Percentiles rank a stretch among this genome's conserved stretches.
These are phyloP conservation scores for Macropodus opercularis DNA, from an alignment of 2,797 vertebrate genomes.

Conservation along the genomic window DNA sequence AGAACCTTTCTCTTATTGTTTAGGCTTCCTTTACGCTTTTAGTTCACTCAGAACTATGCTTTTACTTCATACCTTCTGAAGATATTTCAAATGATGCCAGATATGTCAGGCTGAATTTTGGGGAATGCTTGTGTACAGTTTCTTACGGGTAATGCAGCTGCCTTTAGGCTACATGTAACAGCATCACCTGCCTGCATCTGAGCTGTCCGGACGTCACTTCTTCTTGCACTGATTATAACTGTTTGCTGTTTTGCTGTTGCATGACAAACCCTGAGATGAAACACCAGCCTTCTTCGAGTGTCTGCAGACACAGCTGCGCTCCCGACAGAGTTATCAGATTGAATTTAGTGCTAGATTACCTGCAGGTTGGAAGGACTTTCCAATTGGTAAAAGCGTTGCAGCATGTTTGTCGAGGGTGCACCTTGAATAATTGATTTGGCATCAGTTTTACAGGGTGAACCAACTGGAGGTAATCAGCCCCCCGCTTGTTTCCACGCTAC, in stretches of 20 bases:
- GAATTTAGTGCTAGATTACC: slow-evolving; percentile 16
- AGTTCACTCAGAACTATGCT: too few species aligned
- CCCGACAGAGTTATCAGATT: slow-evolving; percentile 36
- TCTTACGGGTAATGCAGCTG: neutral
- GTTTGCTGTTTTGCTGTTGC: too few species aligned
- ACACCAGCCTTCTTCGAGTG: neutral
- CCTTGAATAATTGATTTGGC: slow-evolving; percentile 65
- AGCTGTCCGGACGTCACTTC: neutral
- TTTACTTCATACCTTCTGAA: too few species aligned
- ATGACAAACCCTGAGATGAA: slow-evolving; percentile 28
- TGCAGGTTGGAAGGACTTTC: slow-evolving; percentile 15
- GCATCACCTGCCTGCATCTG: neutral
- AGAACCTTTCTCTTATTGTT: too few species aligned
- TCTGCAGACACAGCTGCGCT: slow-evolving; percentile 20
- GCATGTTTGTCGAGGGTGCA: slow-evolving; percentile 51
- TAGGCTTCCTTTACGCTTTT: too few species aligned
- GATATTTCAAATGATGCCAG: too few species aligned
- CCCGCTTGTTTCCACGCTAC: slow-evolving; percentile 60
- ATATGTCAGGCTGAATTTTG: neutral
- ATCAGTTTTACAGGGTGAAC: slow-evolving; percentile 46
- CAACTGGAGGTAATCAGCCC: slow-evolving; percentile 64
- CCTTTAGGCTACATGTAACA: neutral
- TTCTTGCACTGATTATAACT: too few species aligned
- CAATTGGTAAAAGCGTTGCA: slow-evolving; percentile 43
- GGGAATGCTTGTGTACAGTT: too few species aligned